Evolutionary conservation across 1,140 invertebrate genomes (phyloP).

Genomic region (Bombus fervidus): DNA sequence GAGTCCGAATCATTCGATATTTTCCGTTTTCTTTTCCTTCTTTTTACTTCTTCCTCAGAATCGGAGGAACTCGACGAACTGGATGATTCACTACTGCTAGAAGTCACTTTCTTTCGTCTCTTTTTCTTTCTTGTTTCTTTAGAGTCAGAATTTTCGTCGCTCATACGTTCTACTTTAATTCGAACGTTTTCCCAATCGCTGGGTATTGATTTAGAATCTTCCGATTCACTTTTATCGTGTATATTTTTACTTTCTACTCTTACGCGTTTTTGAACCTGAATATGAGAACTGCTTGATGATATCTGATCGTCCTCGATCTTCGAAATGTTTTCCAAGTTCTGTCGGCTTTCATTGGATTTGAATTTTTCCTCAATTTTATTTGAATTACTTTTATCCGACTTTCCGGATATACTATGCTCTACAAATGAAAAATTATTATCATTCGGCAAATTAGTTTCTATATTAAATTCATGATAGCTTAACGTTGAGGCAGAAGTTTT

Average conservation of each 20-base stretch:
- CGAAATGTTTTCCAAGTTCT: conserved; percentile 11
- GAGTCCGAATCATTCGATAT: conserved; percentile 57
- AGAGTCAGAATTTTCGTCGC: conserved; percentile 65
- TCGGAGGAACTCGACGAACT: conserved; percentile 74
- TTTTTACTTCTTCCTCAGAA: conserved; percentile 70
- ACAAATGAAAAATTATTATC: conserved; percentile 45
- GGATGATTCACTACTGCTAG: conserved; percentile 74
- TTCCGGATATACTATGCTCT: neutral
- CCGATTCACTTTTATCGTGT: conserved; percentile 40
- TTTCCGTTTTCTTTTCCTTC: conserved; percentile 63
- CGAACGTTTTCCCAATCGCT: conserved; percentile 76
- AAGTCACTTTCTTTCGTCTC: conserved; percentile 63
- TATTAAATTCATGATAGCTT: conserved; percentile 73
- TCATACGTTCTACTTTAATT: conserved; percentile 74
- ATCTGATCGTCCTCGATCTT: neutral
- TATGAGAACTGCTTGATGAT: conserved; percentile 21
- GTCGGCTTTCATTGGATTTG: conserved; percentile 30
- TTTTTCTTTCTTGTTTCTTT: conserved; percentile 65
- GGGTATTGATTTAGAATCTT: conserved; percentile 69
- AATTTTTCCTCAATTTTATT: conserved; percentile 23
- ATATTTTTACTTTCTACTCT: conserved; percentile 4
- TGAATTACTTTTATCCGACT: conserved; percentile 29
- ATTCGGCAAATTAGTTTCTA: conserved; percentile 70
- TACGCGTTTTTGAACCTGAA: neutral
- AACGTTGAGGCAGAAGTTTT: conserved; percentile 48